These are phyloP conservation scores for Nymphalis io DNA, from an alignment of 1,140 invertebrate genomes.

Conservation along the genomic window DNA sequence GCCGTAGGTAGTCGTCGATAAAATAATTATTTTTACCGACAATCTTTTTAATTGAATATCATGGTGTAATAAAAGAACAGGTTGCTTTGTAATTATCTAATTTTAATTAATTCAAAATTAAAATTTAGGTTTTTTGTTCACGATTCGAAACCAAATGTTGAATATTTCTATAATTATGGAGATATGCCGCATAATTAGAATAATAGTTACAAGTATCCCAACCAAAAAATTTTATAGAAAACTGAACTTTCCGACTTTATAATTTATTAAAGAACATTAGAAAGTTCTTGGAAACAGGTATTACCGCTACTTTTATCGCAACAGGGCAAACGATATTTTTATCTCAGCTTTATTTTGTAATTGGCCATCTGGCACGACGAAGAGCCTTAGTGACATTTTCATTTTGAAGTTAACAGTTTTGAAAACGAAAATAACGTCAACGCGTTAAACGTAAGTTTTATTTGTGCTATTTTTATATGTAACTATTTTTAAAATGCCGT, in stretches of 20 bases:
- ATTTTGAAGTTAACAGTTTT: constrained; percentile 26
- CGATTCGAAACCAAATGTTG: too few species aligned
- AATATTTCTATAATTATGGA: too few species aligned
- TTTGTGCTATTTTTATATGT: constrained; percentile 7
- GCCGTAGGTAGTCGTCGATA: too few species aligned
- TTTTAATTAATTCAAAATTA: too few species aligned
- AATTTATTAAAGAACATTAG: constrained; percentile 16
- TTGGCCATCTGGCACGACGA: constrained; percentile 36
- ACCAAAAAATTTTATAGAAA: background rate
- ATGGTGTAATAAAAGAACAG: too few species aligned
- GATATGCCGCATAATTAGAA: too few species aligned
- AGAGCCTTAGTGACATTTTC: constrained; percentile 38
- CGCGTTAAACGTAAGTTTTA: constrained; percentile 32
- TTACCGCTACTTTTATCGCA: constrained; percentile 33
- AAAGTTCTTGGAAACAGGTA: constrained; percentile 33
- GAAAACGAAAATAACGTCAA: constrained; percentile 33
- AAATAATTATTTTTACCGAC: too few species aligned
- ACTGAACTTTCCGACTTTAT: background rate
- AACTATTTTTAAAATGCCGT: constrained; percentile 47
- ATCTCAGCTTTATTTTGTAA: constrained; percentile 44
- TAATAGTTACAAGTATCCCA: background rate
- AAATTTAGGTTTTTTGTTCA: too few species aligned
- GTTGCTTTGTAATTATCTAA: too few species aligned
- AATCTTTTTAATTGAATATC: too few species aligned
- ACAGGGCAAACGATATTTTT: constrained; percentile 41